Evolutionary conservation across 2,113 vertebrate species (phyloP).

Genomic region (Acinonyx jubatus): DNA sequence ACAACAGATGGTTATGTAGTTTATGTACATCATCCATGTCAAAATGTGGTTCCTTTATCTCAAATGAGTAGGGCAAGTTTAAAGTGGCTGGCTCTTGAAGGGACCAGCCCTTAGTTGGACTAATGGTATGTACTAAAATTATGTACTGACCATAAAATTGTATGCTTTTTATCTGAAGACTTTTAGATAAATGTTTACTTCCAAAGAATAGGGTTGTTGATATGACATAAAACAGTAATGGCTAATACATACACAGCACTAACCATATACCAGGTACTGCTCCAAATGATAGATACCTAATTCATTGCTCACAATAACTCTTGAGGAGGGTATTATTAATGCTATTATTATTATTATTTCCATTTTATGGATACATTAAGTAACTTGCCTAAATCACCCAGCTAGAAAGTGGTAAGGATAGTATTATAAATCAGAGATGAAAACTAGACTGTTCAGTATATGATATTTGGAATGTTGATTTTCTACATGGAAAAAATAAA

Average conservation of each 20-base stretch:
- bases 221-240: not conserved
- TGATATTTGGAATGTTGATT: not conserved
- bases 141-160: not conserved
- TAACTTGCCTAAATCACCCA: not conserved
- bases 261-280: not conserved
- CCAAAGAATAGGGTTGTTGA: not conserved
- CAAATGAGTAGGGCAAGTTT: not conserved
- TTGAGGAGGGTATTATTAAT: not conserved
- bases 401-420: not conserved
- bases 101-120: not conserved
- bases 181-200: not conserved
- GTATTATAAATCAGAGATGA: not conserved
- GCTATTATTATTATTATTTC: not conserved
- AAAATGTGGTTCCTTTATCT: not conserved
- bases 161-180: not conserved
- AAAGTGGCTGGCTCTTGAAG: not conserved
- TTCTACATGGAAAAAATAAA: not conserved
- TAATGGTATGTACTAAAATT: not conserved
- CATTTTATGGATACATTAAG: not conserved
- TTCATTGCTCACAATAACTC: not conserved
- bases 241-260: not conserved
- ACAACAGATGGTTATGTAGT: not conserved
- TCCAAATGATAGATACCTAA: not conserved
- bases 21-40: not conserved
- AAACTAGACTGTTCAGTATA: not conserved